A percentile compares a stretch with the other conserved stretches of the same genome.
Evolutionary conservation across 2,888 invertebrate genomes (phyloP).

Genomic region (Tipula confusa): DNA sequence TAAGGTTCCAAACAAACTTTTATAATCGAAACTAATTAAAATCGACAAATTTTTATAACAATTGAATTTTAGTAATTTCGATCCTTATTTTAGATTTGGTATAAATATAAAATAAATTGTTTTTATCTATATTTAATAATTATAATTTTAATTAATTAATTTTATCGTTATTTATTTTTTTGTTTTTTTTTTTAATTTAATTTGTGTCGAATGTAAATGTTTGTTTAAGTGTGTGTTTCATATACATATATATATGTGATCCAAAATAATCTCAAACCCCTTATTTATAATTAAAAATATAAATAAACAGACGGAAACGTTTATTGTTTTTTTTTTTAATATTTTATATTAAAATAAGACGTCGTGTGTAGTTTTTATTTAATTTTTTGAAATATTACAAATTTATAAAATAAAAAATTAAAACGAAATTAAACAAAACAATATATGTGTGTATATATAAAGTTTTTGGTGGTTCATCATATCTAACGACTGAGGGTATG

Average conservation of each 20-base stretch:
- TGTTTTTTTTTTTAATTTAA: background rate
- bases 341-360: background rate
- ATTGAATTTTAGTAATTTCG: background rate
- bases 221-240: background rate
- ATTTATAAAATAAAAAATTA: conserved; percentile 35
- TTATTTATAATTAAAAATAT: conserved; percentile 26
- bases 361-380: background rate
- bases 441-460: conserved; percentile 38
- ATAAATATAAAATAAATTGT: background rate
- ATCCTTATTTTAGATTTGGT: background rate
- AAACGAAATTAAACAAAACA: conserved; percentile 37
- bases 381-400: conserved; percentile 34
- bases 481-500: conserved; percentile 52
- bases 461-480: conserved; percentile 52
- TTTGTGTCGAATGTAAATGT: conserved; percentile 25
- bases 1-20: no score
- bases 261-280: background rate
- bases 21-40: no score
- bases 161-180: background rate
- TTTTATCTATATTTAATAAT: background rate
- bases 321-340: no score
- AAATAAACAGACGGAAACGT: conserved; percentile 25
- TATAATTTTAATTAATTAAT: background rate
- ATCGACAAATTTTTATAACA: no score
- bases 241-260: no score